A percentile compares a stretch with the other conserved stretches of the same genome.
Conservation (phyloP, 2,888 invertebrate species). For the Eudemis profundana region DNA sequence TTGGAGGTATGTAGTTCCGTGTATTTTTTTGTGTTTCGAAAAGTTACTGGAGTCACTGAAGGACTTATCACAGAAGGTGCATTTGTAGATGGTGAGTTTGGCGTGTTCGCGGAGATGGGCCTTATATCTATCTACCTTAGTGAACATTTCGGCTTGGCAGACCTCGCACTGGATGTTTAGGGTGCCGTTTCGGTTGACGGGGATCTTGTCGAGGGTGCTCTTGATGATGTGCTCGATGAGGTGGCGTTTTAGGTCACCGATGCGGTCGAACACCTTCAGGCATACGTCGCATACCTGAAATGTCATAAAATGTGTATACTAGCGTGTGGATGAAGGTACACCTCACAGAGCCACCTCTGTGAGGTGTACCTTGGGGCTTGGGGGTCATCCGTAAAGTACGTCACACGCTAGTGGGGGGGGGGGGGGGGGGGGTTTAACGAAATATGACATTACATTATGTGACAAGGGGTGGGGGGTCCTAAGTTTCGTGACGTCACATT, state of each 20-base stretch:
- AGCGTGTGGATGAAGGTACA: too few relatives aligned
- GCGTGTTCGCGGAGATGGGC: conserved; percentile 79
- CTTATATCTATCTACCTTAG: conserved; percentile 75
- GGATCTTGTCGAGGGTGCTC: conserved; percentile 72
- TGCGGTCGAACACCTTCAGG: conserved; percentile 72
- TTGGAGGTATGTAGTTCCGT: conserved; percentile 70
- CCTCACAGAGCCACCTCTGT: too few relatives aligned
- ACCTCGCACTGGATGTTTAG: conserved; percentile 74
- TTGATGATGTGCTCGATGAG: conserved; percentile 79
- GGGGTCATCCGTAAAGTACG: too few relatives aligned
- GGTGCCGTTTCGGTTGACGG: conserved; percentile 64
- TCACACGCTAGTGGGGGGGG: too few relatives aligned
- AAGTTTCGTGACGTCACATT: too few relatives aligned
- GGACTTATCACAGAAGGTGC: conserved; percentile 78
- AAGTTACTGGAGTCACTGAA: conserved; percentile 83
- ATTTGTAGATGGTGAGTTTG: conserved; percentile 77
- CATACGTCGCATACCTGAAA: conserved; percentile 75
- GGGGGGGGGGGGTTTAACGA: too few relatives aligned
- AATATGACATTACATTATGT: too few relatives aligned
- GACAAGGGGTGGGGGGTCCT: too few relatives aligned
- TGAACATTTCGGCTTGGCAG: conserved; percentile 67
- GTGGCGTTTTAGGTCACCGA: conserved; percentile 78
- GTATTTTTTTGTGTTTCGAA: conserved; percentile 82
- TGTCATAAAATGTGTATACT: neutral
- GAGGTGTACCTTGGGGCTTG: too few relatives aligned